A percentile compares a stretch with the other conserved stretches of the same genome.
phyloP scores from a whole-genome alignment of 2,888 invertebrate genomes.

The Deroplatys truncata region DNA sequence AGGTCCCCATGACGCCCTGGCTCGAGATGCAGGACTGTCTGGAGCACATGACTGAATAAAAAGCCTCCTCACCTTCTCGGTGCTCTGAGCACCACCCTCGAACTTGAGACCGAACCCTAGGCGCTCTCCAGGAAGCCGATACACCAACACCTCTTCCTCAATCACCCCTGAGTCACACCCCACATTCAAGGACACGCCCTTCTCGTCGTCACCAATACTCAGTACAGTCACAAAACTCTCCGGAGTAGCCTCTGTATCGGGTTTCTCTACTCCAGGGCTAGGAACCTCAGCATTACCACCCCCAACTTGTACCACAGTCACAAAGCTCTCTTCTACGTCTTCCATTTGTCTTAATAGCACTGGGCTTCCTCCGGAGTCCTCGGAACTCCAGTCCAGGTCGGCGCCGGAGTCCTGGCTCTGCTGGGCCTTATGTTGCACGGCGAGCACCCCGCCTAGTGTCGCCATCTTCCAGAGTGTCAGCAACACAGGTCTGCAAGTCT shows the following conservation, averaged over 20 bases:
- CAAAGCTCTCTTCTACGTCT: slow-evolving; percentile 47
- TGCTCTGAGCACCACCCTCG: slow-evolving; percentile 81
- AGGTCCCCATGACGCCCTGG: slow-evolving; percentile 75
- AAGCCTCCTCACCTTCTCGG: slow-evolving; percentile 73
- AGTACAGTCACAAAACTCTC: slow-evolving; percentile 29
- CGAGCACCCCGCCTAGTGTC: background rate
- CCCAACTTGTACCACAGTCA: slow-evolving; percentile 57
- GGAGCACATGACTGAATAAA: slow-evolving; percentile 86
- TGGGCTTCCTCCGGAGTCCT: slow-evolving; percentile 31
- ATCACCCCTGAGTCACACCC: background rate
- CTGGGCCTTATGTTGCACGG: slow-evolving; percentile 34
- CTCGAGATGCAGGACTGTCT: slow-evolving; percentile 83
- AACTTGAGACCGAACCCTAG: slow-evolving; percentile 89
- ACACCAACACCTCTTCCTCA: slow-evolving; percentile 63
- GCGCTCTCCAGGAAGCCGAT: slow-evolving; percentile 82
- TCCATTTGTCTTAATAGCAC: background rate
- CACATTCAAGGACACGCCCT: slow-evolving; percentile 39
- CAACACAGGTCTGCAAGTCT: background rate
- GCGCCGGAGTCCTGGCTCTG: slow-evolving; percentile 39
- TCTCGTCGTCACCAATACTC: slow-evolving; percentile 26
- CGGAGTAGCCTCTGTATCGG: slow-evolving; percentile 36
- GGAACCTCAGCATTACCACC: slow-evolving; percentile 39
- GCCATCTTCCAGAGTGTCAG: background rate
- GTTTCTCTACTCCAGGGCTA: slow-evolving; percentile 36
- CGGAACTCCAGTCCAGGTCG: slow-evolving; percentile 38